Evolutionary conservation across 35 echinoderm and acorn worm species (phyloP), one percentile per base, ranked within the genome.

Genomic region (Amphiura filiformis): DNA sequence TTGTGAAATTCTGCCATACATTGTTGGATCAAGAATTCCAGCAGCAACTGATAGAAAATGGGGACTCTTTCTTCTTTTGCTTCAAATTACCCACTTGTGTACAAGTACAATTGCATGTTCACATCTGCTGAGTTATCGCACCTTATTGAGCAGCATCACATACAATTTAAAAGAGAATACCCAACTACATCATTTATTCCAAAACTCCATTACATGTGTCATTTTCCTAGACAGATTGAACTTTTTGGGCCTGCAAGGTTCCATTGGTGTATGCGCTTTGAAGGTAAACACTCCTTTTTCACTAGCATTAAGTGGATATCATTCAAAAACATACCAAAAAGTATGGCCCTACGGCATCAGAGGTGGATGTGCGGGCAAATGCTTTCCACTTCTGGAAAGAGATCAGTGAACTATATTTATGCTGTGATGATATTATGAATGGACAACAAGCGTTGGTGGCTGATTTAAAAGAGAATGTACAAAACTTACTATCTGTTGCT

Each of bases 251-350:
- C 90, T 13, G 20, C 18, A 13, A 34, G 83, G 32, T 31, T 44
- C 34, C 86, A 88, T 38, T 93, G 84, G 91, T 88, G 85, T 77
- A 93, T 93, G 91, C 85, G 80, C 0, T 88, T 88, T 39, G 91
- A 93, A 41, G 91, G 77, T 4, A 88, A 93, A 88, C 91, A 93
- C 37, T 64, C n/a, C 64, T 36, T 70, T 35, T 82, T 82, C 65
- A 93, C 82, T 39, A 36, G 44, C 41, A 65, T 41, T 12, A 88
- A 39, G 39, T 88, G 86, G 87, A 93, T 84, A 93, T 70, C 26
- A 65, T 93, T 88, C 57, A 84, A 88, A 36, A 93, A 89, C 32
- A 34, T 93, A 34, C 86, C 91, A 56, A 37, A 76, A 17, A 88
- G 79, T 17, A 49, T 93, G 7, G 39, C 35, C 39, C 34, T 22